phyloP scores from a whole-genome alignment of 2,888 invertebrate species.

The Noctua fimbriata region DNA sequence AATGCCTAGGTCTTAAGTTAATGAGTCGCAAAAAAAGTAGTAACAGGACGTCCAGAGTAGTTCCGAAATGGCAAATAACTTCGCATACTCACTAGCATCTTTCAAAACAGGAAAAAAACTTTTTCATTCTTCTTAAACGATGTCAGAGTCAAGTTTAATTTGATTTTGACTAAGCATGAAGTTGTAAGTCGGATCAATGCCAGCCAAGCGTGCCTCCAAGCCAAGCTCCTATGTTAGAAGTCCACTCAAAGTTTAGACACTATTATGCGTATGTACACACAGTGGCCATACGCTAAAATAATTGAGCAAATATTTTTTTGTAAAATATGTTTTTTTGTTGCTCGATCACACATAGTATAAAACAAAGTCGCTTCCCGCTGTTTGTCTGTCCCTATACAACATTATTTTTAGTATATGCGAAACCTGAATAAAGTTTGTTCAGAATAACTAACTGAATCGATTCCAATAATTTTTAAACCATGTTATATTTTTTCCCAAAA shows the following conservation, averaged over 20 bases:
- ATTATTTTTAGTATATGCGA: no score
- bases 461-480: no score
- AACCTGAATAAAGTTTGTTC: no score
- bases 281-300: background rate
- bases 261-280: conserved; percentile 11
- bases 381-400: no score
- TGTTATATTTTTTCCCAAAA: no score
- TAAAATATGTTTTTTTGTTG: background rate
- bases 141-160: conserved; percentile 21
- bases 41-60: background rate
- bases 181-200: conserved; percentile 36
- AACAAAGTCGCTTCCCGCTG: no score
- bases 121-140: background rate
- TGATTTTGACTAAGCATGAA: conserved; percentile 26
- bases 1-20: background rate
- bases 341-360: no score
- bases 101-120: background rate
- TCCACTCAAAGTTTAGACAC: conserved; percentile 19
- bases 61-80: background rate
- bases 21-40: background rate
- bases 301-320: background rate
- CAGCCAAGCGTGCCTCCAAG: conserved; percentile 38
- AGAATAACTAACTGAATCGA: no score
- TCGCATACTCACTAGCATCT: background rate
- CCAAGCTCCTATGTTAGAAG: conserved; percentile 24